Evolutionary conservation across 2,797 vertebrate species (phyloP).

Genomic region (Geotrypetes seraphini): DNA sequence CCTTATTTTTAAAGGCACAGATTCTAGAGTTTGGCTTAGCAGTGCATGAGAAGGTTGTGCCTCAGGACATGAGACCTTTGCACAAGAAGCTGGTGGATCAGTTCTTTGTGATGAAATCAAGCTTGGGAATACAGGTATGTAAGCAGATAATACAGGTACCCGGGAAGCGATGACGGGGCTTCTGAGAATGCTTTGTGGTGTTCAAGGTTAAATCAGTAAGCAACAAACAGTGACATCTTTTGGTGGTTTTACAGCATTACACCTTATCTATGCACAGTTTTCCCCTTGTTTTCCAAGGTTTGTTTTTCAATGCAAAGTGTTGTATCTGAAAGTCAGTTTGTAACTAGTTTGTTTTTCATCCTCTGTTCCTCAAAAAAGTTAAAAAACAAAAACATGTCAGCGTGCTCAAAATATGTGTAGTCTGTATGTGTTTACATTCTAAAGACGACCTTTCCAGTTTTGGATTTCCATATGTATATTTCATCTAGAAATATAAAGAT

Average conservation of each 20-base stretch:
- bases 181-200: neutral
- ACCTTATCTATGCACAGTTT: neutral
- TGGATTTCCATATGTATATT: neutral
- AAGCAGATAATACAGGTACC: neutral
- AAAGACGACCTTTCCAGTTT: too few relatives aligned
- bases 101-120: slow-evolving; percentile 96
- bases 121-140: slow-evolving; percentile 87
- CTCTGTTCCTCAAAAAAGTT: too few relatives aligned
- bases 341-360: too few relatives aligned
- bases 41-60: slow-evolving; percentile 92
- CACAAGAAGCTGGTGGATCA: slow-evolving; percentile 97
- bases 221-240: slow-evolving; percentile 47
- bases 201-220: neutral
- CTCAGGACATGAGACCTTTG: slow-evolving; percentile 93
- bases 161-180: fast-evolving
- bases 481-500: neutral
- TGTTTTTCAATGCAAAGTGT: too few relatives aligned
- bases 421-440: too few relatives aligned
- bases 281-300: too few relatives aligned
- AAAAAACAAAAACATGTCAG: too few relatives aligned
- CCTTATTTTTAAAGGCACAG: slow-evolving; percentile 65
- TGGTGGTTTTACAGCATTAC: slow-evolving; percentile 32
- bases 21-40: slow-evolving; percentile 91
- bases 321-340: too few relatives aligned
- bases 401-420: too few relatives aligned